A percentile compares a stretch with the other conserved stretches of the same genome.
phyloP scores from a whole-genome alignment of 2,797 vertebrate species.

The Potorous gilbertii region DNA sequence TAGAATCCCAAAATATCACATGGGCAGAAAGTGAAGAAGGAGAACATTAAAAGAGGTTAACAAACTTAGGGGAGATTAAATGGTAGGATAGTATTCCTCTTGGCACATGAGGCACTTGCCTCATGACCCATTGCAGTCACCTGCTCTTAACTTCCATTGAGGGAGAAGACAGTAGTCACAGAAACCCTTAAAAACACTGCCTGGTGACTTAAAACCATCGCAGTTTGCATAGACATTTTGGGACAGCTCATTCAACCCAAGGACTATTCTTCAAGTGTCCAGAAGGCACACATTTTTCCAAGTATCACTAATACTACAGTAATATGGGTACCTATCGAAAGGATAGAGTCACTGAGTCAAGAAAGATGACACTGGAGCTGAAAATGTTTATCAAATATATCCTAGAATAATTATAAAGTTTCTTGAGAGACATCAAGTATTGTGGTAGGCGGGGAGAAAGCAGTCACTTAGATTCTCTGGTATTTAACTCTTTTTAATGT shows the following conservation, averaged over 20 bases:
- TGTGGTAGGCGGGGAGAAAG: neutral
- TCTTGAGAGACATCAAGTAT: neutral
- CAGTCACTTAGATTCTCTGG: neutral
- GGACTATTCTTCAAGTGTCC: neutral
- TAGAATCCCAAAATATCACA: neutral
- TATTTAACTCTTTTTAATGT: neutral
- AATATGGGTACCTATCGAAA: neutral
- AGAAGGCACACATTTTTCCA: neutral
- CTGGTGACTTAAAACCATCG: slow-evolving; percentile 6
- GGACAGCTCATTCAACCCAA: neutral
- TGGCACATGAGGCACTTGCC: neutral
- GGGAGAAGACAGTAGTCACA: accelerated
- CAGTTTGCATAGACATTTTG: neutral
- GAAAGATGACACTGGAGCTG: neutral
- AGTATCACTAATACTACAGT: neutral
- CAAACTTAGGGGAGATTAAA: neutral
- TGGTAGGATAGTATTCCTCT: neutral
- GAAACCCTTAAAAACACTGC: neutral
- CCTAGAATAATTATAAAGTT: neutral
- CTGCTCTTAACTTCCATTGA: neutral
- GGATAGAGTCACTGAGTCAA: neutral
- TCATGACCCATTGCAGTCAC: neutral
- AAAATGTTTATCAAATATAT: neutral
- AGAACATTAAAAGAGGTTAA: neutral
- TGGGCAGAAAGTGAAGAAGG: neutral